phyloP scores from a whole-genome alignment of 2,113 vertebrate genomes.

The Tretioscincus oriximinensis region DNA sequence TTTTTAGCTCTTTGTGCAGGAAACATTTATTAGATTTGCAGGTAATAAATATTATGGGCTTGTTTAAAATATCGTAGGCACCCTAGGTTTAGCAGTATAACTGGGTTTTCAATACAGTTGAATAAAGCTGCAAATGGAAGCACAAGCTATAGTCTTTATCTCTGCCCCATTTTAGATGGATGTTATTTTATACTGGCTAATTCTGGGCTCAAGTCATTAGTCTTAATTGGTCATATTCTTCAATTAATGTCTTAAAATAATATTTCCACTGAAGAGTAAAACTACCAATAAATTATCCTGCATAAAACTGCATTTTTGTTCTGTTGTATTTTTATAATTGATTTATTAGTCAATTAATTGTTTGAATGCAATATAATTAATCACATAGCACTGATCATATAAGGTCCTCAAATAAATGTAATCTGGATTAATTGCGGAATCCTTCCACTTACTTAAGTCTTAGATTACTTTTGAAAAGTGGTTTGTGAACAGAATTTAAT shows the following conservation, averaged over 20 bases:
- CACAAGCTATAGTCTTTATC: constrained; percentile 16
- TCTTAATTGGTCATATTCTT: constrained; percentile 21
- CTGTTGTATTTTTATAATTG: constrained; percentile 15
- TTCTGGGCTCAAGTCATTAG: constrained; percentile 2
- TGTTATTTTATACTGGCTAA: constrained; percentile 4
- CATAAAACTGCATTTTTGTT: constrained; percentile 16
- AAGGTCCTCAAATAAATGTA: background rate
- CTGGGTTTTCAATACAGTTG: constrained; percentile 18
- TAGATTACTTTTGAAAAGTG: background rate
- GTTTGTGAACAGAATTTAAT: background rate
- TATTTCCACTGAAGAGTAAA: constrained; percentile 10
- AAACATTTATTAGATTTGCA: background rate
- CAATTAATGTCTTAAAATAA: constrained; percentile 21
- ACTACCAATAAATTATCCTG: constrained; percentile 23
- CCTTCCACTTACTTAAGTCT: constrained; percentile 1
- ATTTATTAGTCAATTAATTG: constrained; percentile 23
- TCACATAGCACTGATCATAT: background rate
- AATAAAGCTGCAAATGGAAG: background rate
- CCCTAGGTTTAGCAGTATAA: background rate
- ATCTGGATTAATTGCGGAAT: constrained; percentile 8
- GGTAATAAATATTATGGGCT: background rate
- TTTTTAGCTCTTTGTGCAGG: background rate
- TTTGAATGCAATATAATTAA: constrained; percentile 21
- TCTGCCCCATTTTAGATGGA: constrained; percentile 4
- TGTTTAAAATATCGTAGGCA: background rate